Percentiles rank a stretch among this genome's conserved stretches.
These are phyloP conservation scores for Trachemys scripta DNA, from an alignment of 2,113 vertebrate species.

Conservation along the genomic window DNA sequence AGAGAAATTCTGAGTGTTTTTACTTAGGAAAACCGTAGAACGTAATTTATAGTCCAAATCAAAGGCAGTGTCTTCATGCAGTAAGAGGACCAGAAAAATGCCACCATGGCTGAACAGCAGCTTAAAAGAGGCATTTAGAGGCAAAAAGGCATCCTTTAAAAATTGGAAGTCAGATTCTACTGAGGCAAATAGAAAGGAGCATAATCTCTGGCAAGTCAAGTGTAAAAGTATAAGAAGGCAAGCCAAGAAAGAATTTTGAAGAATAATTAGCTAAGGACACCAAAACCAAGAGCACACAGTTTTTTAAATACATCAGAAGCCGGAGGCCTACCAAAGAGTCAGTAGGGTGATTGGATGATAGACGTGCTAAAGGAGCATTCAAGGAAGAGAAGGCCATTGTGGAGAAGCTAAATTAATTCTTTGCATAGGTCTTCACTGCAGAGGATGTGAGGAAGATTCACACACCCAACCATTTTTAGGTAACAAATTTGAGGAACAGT, in stretches of 20 bases:
- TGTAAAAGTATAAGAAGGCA: background rate
- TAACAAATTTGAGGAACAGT: too few relatives aligned
- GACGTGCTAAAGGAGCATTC: too few relatives aligned
- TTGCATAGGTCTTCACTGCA: too few relatives aligned
- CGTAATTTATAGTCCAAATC: background rate
- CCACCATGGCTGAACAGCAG: background rate
- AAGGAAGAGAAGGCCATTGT: too few relatives aligned
- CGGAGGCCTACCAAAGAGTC: too few relatives aligned
- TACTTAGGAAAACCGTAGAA: background rate
- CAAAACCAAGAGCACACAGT: too few relatives aligned
- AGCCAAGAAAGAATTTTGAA: background rate
- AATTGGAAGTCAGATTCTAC: background rate
- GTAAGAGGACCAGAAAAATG: background rate
- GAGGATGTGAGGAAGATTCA: too few relatives aligned
- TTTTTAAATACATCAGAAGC: too few relatives aligned
- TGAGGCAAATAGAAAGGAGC: background rate
- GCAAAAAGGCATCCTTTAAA: background rate
- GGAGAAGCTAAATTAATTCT: too few relatives aligned
- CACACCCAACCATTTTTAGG: too few relatives aligned
- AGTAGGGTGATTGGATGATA: too few relatives aligned
- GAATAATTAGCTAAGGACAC: background rate
- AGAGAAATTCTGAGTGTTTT: constrained; percentile 39
- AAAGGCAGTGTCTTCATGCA: background rate
- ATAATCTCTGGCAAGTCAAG: background rate
- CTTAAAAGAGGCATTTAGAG: background rate